Base-by-base conservation (phyloP, 2,888 invertebrate genomes). In the Xestia c-nigrum region DNA sequence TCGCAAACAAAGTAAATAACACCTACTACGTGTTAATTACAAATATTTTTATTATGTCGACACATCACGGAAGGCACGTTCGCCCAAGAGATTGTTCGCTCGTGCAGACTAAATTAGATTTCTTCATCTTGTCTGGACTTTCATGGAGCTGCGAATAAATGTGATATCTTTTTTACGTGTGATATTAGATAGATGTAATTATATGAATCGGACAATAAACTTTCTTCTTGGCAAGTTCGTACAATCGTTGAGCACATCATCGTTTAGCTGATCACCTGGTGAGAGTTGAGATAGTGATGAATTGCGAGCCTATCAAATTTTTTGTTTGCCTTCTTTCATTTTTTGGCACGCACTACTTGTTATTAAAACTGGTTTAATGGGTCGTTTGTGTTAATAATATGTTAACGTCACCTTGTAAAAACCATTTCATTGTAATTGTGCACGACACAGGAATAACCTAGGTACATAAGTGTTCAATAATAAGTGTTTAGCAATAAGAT, bases 31-130 rank as follows among this genome's bases (percentile, higher is more conserved):
- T 77, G 70, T 68, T 81, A 78, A 71, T 83, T 72, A 74, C 71
- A 74, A 24, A 77, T 84, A 77, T 84, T 80, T 85, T 75, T 85
- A 77, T 73, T 82, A 78, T 12, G 40, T 12, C n/a, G 63, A 64
- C 63, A 72, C 50, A n/a, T 59, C 70, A 67, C 65, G 71, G 50
- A 68, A 81, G 50, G 77, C 83, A 85, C 76, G 83, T 78, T 65
- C 46, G 14, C 0, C 69, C 70, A 76, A 80, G 81, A 85, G 71
- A 72, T 72, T 61, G 77, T 78, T 70, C 74, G 84, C 75, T 77
- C 84, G 86, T 85, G 78, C 76, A 70, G 63, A 76, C 73, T 59
- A 68, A 86, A 86, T 87, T 87, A 85, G 80, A 86, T 83, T 75
- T 59, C 69, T 52, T 43, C 76, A 73, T 76, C 72, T 71, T 57